Evolutionary conservation across 2,888 invertebrate species (phyloP), one percentile per base, ranked within the genome.

Genomic region (Drosophila pseudotakahashii): DNA sequence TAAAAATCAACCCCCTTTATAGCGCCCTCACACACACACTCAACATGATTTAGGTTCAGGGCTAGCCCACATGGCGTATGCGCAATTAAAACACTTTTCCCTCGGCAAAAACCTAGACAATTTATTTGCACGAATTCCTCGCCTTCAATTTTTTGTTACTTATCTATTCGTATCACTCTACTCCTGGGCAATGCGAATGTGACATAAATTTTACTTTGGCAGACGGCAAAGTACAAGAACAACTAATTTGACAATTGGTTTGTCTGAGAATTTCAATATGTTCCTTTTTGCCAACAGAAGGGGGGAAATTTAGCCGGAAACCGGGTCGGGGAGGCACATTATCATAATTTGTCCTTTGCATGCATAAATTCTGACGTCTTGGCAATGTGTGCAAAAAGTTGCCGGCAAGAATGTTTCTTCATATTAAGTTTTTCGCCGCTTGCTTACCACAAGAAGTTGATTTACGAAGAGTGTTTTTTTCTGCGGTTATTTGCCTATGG

Each of bases 201-300:
- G 19, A 47, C 58, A 73, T 72, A 72, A 73, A 73, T 72, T 63
- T 23, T 26, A 48, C 63, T 58, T 73, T 73, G 72, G 54, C 72
- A 73, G 70, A 51, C 54, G 30, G 11, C 16, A 30, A n/a, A 64
- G 36, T 14, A 52, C 26, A 39, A 47, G 13, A 42, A 51, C 39
- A 58, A 66, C 73, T 53, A 74, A 73, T 74, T 75, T 64, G 75
- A 68, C 74, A 74, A 74, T 83, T 76, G 67, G 63, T 66, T 68
- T 77, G 77, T 81, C 85, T 77, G 77, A 68, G 77, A 78, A 85
- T 77, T 81, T 79, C 82, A 79, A 88, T 81, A 87, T 79, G 88
- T 57, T 79, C 23, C 41, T 48, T 60, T 61, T 30, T 30, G 30
- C 30, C 30, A 30, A 30, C 30, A 30, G 0, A 30, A 30, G 7